These are phyloP conservation scores for Cotesia chilonis DNA, from an alignment of 1,140 invertebrate genomes.

Conservation along the genomic window DNA sequence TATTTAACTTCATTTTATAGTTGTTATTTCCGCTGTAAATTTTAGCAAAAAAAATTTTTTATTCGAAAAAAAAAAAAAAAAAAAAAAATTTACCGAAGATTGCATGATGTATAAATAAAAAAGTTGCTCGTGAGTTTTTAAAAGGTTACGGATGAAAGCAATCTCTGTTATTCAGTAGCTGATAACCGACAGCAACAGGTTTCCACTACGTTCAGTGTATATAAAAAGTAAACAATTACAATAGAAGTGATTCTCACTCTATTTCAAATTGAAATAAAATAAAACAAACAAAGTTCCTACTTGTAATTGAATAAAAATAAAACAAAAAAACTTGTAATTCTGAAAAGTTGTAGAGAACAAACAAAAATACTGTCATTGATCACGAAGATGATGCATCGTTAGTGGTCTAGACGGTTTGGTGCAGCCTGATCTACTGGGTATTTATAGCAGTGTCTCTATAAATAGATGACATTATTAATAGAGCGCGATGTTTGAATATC, in stretches of 20 bases:
- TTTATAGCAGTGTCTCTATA: conserved; percentile 50
- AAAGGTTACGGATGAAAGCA: background rate
- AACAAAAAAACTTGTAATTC: background rate
- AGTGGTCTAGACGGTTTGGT: conserved; percentile 28
- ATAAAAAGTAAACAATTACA: conserved; percentile 22
- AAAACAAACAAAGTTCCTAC: no score
- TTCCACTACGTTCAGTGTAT: background rate
- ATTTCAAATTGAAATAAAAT: background rate
- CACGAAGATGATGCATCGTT: conserved; percentile 7
- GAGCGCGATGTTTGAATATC: conserved; percentile 40
- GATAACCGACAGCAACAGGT: conserved; percentile 22
- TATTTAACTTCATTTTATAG: no score
- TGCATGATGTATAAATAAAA: background rate
- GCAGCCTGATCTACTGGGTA: conserved; percentile 33
- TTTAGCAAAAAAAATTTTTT: no score
- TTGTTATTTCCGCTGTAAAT: no score
- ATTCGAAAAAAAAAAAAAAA: no score
- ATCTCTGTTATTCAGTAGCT: conserved; percentile 15
- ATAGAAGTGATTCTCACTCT: background rate
- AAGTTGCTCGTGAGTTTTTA: background rate
- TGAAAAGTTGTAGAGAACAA: background rate
- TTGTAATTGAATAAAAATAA: background rate
- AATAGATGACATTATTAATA: conserved; percentile 53
- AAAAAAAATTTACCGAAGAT: no score
- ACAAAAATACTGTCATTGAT: background rate